These are phyloP conservation scores for Drosophila pectinifera DNA, from an alignment of 1,140 invertebrate species.

Conservation along the genomic window DNA sequence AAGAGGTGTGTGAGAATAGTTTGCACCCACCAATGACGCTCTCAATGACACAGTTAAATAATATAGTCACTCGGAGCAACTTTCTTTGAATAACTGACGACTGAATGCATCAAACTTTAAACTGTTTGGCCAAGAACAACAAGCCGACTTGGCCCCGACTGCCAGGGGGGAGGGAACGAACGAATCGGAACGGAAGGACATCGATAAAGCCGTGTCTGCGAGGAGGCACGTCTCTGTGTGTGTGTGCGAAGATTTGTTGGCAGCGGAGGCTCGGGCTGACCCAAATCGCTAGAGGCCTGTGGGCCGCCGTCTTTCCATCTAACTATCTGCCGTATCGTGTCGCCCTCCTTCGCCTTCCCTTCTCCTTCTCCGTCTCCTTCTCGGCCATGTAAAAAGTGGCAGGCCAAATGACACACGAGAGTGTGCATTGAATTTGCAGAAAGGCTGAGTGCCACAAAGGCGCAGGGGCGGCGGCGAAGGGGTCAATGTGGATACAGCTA, in stretches of 20 bases:
- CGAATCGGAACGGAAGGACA: conserved; percentile 32
- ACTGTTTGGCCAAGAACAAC: conserved; percentile 44
- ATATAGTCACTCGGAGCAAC: conserved; percentile 10
- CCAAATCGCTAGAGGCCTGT: conserved; percentile 61
- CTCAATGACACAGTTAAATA: conserved; percentile 15
- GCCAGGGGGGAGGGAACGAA: background rate
- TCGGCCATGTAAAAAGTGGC: conserved; percentile 74
- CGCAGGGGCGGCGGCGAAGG: background rate
- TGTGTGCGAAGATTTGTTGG: conserved; percentile 47
- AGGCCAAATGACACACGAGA: conserved; percentile 69
- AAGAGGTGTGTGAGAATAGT: background rate
- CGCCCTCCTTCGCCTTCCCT: conserved; percentile 5
- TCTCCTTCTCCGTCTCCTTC: conserved; percentile 24
- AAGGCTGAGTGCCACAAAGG: background rate
- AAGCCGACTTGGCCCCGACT: background rate
- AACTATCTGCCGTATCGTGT: conserved; percentile 45
- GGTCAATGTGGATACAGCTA: conserved; percentile 1
- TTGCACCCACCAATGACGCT: background rate
- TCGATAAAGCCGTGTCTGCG: conserved; percentile 27
- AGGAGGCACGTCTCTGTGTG: background rate
- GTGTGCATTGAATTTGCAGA: conserved; percentile 65
- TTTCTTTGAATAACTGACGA: conserved; percentile 26
- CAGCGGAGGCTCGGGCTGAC: conserved; percentile 58
- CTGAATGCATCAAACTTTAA: conserved; percentile 26
- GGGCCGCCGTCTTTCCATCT: conserved; percentile 9